phyloP scores from a whole-genome alignment of 2,797 vertebrate species.

The Pseudotriccus pelzelni region DNA sequence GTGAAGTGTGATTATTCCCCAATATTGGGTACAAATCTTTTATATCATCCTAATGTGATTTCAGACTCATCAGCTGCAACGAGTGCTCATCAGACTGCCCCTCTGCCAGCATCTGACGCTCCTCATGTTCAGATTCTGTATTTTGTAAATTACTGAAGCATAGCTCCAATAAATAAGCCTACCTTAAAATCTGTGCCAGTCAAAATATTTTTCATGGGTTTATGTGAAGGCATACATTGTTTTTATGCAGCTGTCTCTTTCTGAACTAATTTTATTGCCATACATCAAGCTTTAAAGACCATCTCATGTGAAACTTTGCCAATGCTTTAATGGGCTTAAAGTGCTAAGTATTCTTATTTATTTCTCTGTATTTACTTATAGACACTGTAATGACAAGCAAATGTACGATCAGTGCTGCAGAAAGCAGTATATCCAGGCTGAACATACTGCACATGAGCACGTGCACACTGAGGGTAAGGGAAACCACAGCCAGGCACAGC shows the following conservation, averaged over 20 bases:
- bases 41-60: conserved; percentile 31
- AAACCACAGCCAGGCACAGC: neutral
- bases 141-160: conserved; percentile 78
- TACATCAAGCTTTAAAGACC: conserved; percentile 66
- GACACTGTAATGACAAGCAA: conserved; percentile 31
- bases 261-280: conserved; percentile 70
- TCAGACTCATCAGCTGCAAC: conserved; percentile 31
- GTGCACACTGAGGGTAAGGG: neutral
- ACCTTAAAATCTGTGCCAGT: conserved; percentile 59
- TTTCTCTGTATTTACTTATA: conserved; percentile 60
- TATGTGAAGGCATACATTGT: conserved; percentile 58
- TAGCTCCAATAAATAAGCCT: conserved; percentile 71
- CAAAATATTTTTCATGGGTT: conserved; percentile 62
- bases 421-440: conserved; percentile 42
- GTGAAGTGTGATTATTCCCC: neutral
- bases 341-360: conserved; percentile 66
- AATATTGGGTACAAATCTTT: neutral
- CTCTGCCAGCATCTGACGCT: conserved; percentile 66
- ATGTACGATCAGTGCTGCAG: conserved; percentile 30
- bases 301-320: conserved; percentile 64
- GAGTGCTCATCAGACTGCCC: conserved; percentile 47
- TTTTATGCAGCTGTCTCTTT: conserved; percentile 56
- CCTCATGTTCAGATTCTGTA: conserved; percentile 74
- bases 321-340: conserved; percentile 67
- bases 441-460: neutral